phyloP scores from a whole-genome alignment of 2,113 vertebrate genomes.

The Aplodontia rufa region DNA sequence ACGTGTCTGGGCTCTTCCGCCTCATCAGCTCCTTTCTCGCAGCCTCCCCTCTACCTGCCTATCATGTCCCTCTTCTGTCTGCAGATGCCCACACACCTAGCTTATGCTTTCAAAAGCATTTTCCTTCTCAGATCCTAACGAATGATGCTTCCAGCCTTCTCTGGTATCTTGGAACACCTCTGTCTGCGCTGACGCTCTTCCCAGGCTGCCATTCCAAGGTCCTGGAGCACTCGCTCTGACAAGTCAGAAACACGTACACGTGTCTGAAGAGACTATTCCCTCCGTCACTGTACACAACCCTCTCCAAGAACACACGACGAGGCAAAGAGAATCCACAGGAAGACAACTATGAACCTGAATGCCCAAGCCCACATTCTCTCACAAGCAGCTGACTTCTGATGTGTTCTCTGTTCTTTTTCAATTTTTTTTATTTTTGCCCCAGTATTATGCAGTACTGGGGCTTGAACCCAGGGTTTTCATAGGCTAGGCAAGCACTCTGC shows the following conservation, averaged over 20 bases:
- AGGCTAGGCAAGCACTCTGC: not conserved
- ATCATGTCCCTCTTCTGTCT: not conserved
- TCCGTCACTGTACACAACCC: not conserved
- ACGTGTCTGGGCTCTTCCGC: not conserved
- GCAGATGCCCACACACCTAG: not conserved
- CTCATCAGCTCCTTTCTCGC: not conserved
- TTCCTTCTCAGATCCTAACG: conserved; percentile 20
- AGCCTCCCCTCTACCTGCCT: not conserved
- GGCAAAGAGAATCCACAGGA: not conserved
- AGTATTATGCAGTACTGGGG: too few species aligned
- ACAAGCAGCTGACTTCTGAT: not conserved
- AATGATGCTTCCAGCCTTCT: conserved; percentile 11
- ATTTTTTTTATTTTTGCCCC: too few species aligned
- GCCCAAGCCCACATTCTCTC: not conserved
- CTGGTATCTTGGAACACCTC: not conserved
- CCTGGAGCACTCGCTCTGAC: not conserved
- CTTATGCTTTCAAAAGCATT: not conserved
- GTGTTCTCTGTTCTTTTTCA: not conserved
- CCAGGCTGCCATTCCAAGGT: not conserved
- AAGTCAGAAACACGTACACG: not conserved
- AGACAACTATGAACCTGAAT: not conserved
- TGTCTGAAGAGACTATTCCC: not conserved
- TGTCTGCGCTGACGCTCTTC: not conserved
- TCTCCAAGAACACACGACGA: not conserved
- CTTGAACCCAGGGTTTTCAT: too few species aligned